These are phyloP conservation scores for Lathamus discolor DNA, from an alignment of 2,113 vertebrate genomes.

Conservation along the genomic window DNA sequence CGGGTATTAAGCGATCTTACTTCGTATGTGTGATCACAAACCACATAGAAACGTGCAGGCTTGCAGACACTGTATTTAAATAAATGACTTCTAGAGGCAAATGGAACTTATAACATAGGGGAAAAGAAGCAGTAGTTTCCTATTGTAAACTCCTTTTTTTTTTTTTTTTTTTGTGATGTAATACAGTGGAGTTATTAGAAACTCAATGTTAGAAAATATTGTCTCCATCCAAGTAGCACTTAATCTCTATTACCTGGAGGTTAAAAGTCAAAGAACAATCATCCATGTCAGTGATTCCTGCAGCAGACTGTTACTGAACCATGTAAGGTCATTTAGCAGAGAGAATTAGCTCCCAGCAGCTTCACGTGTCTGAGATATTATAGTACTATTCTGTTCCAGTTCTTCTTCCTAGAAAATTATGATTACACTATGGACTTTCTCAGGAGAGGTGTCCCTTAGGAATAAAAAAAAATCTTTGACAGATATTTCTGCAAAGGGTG, in stretches of 20 bases:
- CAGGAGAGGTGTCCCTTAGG: not conserved
- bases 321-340: constrained; percentile 10
- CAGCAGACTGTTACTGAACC: constrained; percentile 47
- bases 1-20: not conserved
- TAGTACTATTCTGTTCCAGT: not conserved
- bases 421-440: not conserved
- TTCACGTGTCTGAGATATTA: constrained; percentile 19
- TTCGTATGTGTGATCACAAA: not conserved
- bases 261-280: constrained; percentile 66
- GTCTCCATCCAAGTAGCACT: constrained; percentile 45
- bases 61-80: not conserved
- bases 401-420: not conserved
- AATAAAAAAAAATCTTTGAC: not conserved
- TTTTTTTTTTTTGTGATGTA: not conserved
- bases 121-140: not conserved
- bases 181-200: constrained; percentile 35
- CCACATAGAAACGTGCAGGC: not conserved
- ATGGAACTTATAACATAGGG: not conserved
- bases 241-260: constrained; percentile 67
- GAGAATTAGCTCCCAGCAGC: constrained; percentile 40
- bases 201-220: constrained; percentile 43
- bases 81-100: not conserved
- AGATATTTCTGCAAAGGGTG: not conserved
- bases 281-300: constrained; percentile 54
- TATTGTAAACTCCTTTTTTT: not conserved